Conservation (phyloP, 2,888 invertebrate species). For the Stenodera caucasica region DNA sequence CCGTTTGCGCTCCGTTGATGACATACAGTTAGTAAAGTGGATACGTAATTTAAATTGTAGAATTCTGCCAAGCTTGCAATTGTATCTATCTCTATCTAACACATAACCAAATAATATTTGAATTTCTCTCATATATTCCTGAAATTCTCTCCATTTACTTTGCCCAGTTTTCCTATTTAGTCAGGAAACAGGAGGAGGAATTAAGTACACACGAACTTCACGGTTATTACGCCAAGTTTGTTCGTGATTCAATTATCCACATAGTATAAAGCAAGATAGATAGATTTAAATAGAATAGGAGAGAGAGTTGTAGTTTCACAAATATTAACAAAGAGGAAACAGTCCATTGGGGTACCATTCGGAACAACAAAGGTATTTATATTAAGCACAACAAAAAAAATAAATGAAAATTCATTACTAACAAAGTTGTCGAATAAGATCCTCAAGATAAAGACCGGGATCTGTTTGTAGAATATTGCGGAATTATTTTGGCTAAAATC, state of each 20-base stretch:
- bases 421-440: too few relatives aligned
- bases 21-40: constrained; percentile 22
- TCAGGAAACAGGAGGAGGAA: constrained; percentile 12
- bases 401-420: too few relatives aligned
- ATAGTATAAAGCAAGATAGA: neutral
- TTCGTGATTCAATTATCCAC: constrained; percentile 26
- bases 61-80: constrained; percentile 20
- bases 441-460: too few relatives aligned
- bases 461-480: too few relatives aligned
- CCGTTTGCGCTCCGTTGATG: constrained; percentile 31
- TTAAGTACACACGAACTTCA: constrained; percentile 29
- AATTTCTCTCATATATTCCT: neutral
- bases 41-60: constrained; percentile 29
- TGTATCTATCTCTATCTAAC: neutral
- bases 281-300: neutral
- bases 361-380: neutral
- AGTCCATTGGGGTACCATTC: neutral
- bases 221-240: constrained; percentile 28
- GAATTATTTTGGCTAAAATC: too few relatives aligned
- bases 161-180: constrained; percentile 5
- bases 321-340: neutral
- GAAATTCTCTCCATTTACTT: constrained; percentile 1
- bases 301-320: too few relatives aligned
- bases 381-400: neutral
- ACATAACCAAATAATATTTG: neutral